phyloP scores from a whole-genome alignment of 2,888 invertebrate species.

The Lepeophtheirus nordmannii region DNA sequence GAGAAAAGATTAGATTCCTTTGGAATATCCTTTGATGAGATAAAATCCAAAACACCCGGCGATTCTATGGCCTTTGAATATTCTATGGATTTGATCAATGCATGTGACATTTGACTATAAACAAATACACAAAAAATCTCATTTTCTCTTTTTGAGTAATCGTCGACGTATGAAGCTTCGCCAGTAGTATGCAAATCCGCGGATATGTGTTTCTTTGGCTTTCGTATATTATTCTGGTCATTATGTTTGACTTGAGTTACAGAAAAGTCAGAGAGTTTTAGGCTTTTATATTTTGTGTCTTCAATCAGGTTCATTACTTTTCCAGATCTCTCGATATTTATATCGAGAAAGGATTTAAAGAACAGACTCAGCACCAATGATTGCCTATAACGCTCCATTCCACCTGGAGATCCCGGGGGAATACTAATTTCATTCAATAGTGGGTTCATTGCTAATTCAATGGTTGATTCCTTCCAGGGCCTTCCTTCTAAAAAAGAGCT shows the following conservation, averaged over 20 bases:
- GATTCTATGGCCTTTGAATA: slow-evolving; percentile 33
- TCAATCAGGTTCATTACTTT: neutral
- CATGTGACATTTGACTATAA: slow-evolving; percentile 34
- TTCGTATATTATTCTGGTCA: slow-evolving; percentile 53
- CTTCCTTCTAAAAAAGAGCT: slow-evolving; percentile 40
- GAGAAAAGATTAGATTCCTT: slow-evolving; percentile 30
- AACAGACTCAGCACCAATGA: slow-evolving; percentile 47
- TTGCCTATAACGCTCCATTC: slow-evolving; percentile 60
- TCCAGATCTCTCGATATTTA: slow-evolving; percentile 2
- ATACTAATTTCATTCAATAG: slow-evolving; percentile 61
- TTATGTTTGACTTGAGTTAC: slow-evolving; percentile 29
- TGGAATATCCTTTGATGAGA: slow-evolving; percentile 35
- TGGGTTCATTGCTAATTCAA: slow-evolving; percentile 45
- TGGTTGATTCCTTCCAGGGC: slow-evolving; percentile 47
- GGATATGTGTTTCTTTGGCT: slow-evolving; percentile 61
- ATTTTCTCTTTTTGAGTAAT: slow-evolving; percentile 32
- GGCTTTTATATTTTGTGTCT: neutral
- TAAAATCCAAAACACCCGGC: slow-evolving; percentile 36
- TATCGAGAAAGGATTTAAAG: slow-evolving; percentile 42
- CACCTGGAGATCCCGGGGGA: slow-evolving; percentile 61
- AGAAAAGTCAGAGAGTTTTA: slow-evolving; percentile 15
- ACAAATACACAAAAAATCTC: slow-evolving; percentile 36
- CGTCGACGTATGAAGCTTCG: slow-evolving; percentile 38
- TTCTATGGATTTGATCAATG: slow-evolving; percentile 34
- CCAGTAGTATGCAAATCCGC: slow-evolving; percentile 69